A percentile compares a stretch with the other conserved stretches of the same genome.
Conservation (phyloP, 2,797 vertebrate genomes). For the Halcyon smyrnensis region DNA sequence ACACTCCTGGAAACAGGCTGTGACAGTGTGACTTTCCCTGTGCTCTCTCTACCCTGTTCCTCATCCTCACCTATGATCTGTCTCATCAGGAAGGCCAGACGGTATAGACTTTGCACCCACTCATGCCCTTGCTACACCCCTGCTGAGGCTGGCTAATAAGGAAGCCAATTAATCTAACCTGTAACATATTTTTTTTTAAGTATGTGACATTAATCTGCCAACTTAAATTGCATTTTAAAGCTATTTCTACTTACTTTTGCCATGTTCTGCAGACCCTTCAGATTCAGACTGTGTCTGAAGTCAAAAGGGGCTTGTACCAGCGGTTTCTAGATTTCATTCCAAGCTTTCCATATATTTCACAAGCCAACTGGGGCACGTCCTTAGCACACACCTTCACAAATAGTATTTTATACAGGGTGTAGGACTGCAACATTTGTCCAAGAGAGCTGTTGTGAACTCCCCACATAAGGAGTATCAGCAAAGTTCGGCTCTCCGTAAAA, state of each 20-base stretch:
- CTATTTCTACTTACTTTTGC: constrained; percentile 5
- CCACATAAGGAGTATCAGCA: not conserved
- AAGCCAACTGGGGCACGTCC: not conserved
- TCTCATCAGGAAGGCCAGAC: not conserved
- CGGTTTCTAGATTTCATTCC: not conserved
- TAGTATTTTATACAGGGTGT: not conserved
- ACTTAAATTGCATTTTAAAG: constrained; percentile 10
- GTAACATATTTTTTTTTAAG: not conserved
- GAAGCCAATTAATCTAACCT: constrained; percentile 28
- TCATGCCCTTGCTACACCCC: not conserved
- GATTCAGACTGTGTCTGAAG: not conserved
- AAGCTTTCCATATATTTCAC: not conserved
- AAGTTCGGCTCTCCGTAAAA: rapidly evolving
- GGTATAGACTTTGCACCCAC: not conserved
- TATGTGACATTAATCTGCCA: not conserved
- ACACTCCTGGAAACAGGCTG: not conserved
- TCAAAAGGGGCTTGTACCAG: not conserved
- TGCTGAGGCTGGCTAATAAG: constrained; percentile 13
- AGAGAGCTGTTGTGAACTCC: not conserved
- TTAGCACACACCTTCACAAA: not conserved
- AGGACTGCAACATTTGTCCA: not conserved
- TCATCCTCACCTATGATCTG: not conserved
- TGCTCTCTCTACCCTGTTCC: not conserved
- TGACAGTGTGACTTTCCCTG: not conserved
- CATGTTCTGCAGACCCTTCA: not conserved